Conservation (phyloP, 2,888 invertebrate genomes). For the Abscondita cerata region DNA sequence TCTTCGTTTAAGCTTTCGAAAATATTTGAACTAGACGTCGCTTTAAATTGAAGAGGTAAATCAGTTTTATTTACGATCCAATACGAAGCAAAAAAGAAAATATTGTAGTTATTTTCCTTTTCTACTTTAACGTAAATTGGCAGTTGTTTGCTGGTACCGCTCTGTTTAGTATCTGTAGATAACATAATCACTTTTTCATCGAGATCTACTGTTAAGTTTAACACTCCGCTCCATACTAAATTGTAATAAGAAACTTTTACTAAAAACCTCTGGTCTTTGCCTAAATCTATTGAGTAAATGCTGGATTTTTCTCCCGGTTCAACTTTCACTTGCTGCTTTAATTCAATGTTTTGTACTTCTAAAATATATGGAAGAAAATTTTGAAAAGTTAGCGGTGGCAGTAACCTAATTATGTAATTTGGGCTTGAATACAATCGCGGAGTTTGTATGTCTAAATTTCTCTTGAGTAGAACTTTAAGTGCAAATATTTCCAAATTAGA, state of each 20-base stretch:
- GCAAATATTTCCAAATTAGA: constrained; percentile 70
- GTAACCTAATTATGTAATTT: constrained; percentile 73
- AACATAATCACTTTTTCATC: constrained; percentile 61
- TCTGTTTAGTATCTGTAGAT: constrained; percentile 70
- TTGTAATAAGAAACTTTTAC: constrained; percentile 69
- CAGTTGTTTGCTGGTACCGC: constrained; percentile 69
- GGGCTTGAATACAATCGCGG: constrained; percentile 63
- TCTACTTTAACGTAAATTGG: constrained; percentile 72
- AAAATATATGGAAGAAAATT: constrained; percentile 80
- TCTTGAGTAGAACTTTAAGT: constrained; percentile 63
- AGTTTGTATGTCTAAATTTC: constrained; percentile 49
- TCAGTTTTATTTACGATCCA: constrained; percentile 92
- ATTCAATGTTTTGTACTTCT: constrained; percentile 63
- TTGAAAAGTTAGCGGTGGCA: constrained; percentile 77
- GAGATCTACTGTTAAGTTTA: constrained; percentile 71
- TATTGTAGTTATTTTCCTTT: constrained; percentile 67
- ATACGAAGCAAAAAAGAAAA: constrained; percentile 79
- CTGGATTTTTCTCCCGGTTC: constrained; percentile 77
- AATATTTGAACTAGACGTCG: constrained; percentile 18
- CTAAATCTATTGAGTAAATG: constrained; percentile 71
- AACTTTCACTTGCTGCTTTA: constrained; percentile 64
- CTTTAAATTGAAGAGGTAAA: constrained; percentile 78
- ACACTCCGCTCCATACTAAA: constrained; percentile 73
- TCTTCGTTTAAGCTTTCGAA: constrained; percentile 60
- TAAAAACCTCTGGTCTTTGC: constrained; percentile 62